Conservation (phyloP, 2,113 vertebrate genomes). For the Lota lota region DNA sequence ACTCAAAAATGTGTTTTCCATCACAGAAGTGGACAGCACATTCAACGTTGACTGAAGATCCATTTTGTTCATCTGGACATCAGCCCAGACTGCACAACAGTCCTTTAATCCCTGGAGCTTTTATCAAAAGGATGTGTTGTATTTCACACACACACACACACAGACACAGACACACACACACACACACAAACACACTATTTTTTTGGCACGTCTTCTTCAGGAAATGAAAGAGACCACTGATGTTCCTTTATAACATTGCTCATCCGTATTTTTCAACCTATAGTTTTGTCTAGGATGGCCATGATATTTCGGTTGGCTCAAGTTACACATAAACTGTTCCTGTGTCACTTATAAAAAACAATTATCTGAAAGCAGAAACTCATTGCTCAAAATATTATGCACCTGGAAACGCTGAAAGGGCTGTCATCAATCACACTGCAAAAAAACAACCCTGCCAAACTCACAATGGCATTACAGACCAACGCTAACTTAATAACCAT, state of each 20-base stretch:
- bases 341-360: not conserved
- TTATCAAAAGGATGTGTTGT: conserved; percentile 35
- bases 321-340: not conserved
- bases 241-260: not conserved
- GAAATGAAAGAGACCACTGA: conserved; percentile 14
- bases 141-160: conserved; percentile 19
- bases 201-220: no score
- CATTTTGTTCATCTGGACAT: conserved; percentile 50
- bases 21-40: no score
- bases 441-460: no score
- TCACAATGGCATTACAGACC: no score
- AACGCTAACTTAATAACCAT: no score
- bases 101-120: conserved; percentile 35
- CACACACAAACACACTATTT: conserved; percentile 7
- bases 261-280: not conserved
- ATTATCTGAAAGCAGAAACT: not conserved
- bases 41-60: conserved; percentile 29
- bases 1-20: no score
- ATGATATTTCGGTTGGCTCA: not conserved
- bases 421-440: not conserved
- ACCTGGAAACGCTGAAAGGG: not conserved
- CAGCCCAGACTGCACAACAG: conserved; percentile 52
- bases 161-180: conserved; percentile 6
- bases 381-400: conserved; percentile 4
- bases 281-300: not conserved